Evolutionary conservation across 2,113 vertebrate species (phyloP).

Genomic region (Odocoileus hemionus): DNA sequence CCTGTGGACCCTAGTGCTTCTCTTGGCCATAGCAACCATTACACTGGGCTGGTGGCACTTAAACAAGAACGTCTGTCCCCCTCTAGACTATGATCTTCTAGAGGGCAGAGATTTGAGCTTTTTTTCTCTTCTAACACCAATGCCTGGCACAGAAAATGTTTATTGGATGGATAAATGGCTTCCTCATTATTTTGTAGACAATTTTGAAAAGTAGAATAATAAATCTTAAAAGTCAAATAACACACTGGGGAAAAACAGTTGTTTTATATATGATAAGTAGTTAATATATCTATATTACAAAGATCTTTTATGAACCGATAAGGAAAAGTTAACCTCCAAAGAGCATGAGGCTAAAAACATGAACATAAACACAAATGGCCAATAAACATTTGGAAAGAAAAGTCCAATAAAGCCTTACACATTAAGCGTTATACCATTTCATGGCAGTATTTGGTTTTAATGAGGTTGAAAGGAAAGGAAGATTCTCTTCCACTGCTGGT

Average conservation of each 20-base stretch:
- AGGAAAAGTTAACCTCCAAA: not conserved
- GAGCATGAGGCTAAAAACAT: not conserved
- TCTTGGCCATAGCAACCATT: not conserved
- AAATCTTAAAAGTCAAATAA: not conserved
- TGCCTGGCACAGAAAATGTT: not conserved
- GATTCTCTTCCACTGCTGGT: not conserved
- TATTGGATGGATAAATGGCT: slow-evolving; percentile 4
- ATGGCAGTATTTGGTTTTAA: not conserved
- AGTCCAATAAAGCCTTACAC: not conserved
- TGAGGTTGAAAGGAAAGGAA: not conserved
- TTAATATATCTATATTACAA: not conserved
- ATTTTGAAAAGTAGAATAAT: slow-evolving; percentile 27
- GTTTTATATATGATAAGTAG: not conserved
- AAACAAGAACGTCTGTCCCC: not conserved
- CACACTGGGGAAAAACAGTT: not conserved
- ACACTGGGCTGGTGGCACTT: not conserved
- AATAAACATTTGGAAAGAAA: not conserved
- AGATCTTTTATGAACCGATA: not conserved
- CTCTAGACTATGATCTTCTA: not conserved
- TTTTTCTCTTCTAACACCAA: not conserved
- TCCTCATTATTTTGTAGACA: not conserved
- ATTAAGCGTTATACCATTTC: not conserved
- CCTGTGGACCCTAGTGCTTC: not conserved
- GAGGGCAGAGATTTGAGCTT: not conserved
- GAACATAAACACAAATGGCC: not conserved